phyloP scores from a whole-genome alignment of 2,888 invertebrate species.

The Balanococcus diminutus region DNA sequence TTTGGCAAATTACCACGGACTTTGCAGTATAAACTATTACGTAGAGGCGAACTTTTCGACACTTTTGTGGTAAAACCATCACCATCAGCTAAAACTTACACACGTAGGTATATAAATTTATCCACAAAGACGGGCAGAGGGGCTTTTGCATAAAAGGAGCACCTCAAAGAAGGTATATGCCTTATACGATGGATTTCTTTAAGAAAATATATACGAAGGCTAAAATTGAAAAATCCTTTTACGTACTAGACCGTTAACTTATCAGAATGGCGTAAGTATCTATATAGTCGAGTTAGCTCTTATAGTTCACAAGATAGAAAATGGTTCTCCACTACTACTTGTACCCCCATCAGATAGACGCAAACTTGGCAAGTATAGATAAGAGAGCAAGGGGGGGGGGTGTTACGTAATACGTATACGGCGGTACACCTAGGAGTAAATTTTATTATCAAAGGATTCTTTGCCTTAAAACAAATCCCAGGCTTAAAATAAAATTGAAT shows the following conservation, averaged over 20 bases:
- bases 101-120: neutral
- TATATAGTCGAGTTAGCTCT: too few species aligned
- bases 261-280: neutral
- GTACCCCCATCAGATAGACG: neutral
- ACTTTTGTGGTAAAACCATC: neutral
- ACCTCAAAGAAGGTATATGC: neutral
- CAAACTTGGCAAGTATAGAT: neutral
- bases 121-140: neutral
- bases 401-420: neutral
- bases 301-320: too few species aligned
- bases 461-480: conserved; percentile 52
- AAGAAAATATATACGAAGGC: neutral
- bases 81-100: neutral
- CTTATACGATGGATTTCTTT: neutral
- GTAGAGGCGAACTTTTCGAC: neutral
- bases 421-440: conserved; percentile 16
- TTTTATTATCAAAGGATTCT: conserved; percentile 47
- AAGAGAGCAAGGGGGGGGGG: neutral
- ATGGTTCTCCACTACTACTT: neutral
- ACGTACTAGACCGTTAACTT: neutral
- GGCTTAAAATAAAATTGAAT: conserved; percentile 47
- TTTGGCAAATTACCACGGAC: neutral
- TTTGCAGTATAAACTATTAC: neutral
- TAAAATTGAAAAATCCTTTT: neutral
- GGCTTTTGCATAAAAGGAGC: neutral